Base-by-base conservation (phyloP, 1,140 invertebrate species). In the Pogonomyrmex californicus region DNA sequence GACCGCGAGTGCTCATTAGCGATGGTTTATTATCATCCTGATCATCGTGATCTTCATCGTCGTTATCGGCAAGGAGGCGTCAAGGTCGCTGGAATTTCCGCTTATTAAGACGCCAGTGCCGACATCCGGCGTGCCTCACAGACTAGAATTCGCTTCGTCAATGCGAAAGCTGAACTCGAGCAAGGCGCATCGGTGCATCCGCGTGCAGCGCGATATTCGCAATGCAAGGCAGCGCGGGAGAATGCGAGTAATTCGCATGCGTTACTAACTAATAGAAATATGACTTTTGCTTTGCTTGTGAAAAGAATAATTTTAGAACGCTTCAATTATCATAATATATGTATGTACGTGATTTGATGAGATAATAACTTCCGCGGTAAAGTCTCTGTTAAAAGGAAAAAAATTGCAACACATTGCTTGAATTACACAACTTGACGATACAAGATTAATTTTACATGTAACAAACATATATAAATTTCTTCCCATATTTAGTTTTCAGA, bases 81-180 rank as follows among this genome's bases (percentile, higher is more conserved):
- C 63, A 85, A 87, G 89, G 87, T 86, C 86, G 58, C 75, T 78
- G 82, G 89, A 79, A 87, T 89, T 91, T 91, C 90, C 90, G 89
- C 85, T 91, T 91, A 91, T 91, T 91, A 91, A 91, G 66, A 82
- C 85, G 54, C 60, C 66, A 51, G 63, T 51, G 88, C 70, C 63
- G 87, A 73, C 87, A 91, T 91, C 89, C 90, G 89, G 87, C 85
- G 71, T 10, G 63, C 78, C 77, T 54, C 76, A 33, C 36, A n/a
- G n/a, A 17, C 36, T 23, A 81, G 81, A 75, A 89, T 86, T 89
- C 58, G 73, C 82, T 82, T 51, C 81, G 85, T 79, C 87, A 77
- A 90, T 81, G 87, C 58, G 85, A 91, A 86, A 86, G 76, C 88
- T 87, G 88, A 90, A 90, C 79, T 90, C 79, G 83, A 79, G 78